These are phyloP conservation scores for Agrilus mali DNA, from an alignment of 2,888 invertebrate species.

Conservation along the genomic window DNA sequence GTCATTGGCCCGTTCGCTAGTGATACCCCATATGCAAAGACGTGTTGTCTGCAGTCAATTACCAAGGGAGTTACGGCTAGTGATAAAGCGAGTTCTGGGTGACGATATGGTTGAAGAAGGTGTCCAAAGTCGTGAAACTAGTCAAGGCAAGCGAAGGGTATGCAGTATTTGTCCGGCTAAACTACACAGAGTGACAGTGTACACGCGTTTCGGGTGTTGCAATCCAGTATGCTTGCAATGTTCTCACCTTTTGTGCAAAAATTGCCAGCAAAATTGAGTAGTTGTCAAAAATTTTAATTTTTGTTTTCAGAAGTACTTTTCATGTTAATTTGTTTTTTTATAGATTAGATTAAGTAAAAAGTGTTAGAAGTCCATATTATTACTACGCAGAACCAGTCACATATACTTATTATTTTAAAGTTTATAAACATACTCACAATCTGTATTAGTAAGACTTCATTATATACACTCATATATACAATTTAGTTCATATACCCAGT, in stretches of 20 bases:
- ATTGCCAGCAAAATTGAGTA: constrained; percentile 10
- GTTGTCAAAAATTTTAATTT: constrained; percentile 6
- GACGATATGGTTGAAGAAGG: constrained; percentile 8
- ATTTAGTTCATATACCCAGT: too few relatives aligned
- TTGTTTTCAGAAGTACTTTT: constrained; percentile 5
- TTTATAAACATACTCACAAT: too few relatives aligned
- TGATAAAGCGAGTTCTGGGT: constrained; percentile 12
- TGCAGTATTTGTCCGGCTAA: constrained; percentile 10
- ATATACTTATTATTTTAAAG: too few relatives aligned
- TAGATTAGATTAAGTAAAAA: constrained; percentile 1
- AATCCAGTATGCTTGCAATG: constrained; percentile 9
- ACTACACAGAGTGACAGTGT: constrained; percentile 11
- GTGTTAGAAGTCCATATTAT: too few relatives aligned
- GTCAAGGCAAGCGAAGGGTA: constrained; percentile 12
- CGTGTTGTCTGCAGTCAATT: constrained; percentile 8
- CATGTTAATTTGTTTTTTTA: constrained; percentile 4
- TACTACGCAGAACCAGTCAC: too few relatives aligned
- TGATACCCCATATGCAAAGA: constrained; percentile 7
- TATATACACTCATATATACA: too few relatives aligned
- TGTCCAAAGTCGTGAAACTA: constrained; percentile 13
- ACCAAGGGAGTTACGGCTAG: constrained; percentile 6
- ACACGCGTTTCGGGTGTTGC: constrained; percentile 11
- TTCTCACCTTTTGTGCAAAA: constrained; percentile 9
- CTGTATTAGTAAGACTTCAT: too few relatives aligned
- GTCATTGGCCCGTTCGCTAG: constrained; percentile 5